These are phyloP conservation scores for Sminthurides aquaticus DNA, from an alignment of 2,888 invertebrate species.

Conservation along the genomic window DNA sequence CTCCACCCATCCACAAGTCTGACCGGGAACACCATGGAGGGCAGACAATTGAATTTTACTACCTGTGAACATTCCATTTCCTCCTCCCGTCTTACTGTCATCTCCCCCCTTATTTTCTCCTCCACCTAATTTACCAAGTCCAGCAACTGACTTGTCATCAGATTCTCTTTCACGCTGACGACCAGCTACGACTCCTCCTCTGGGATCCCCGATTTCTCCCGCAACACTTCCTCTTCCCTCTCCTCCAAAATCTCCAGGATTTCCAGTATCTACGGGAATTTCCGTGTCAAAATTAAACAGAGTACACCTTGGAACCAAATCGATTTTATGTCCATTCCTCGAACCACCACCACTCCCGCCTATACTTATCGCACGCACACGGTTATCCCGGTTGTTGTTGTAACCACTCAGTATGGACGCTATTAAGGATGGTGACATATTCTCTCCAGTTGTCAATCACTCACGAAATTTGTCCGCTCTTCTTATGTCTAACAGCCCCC, in stretches of 20 bases:
- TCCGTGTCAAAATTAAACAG: background rate
- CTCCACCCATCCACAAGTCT: no score
- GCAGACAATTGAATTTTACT: background rate
- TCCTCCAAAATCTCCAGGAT: background rate
- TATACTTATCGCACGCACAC: background rate
- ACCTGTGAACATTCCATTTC: background rate
- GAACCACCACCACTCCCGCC: background rate
- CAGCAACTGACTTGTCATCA: no score
- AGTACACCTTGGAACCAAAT: background rate
- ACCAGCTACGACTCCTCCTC: no score
- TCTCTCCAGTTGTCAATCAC: no score
- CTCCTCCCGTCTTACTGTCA: background rate
- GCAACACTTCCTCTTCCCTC: background rate
- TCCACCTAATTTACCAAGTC: no score
- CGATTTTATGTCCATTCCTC: background rate
- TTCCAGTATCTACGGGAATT: background rate
- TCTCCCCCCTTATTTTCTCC: no score
- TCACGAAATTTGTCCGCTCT: no score
- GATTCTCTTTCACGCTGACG: no score
- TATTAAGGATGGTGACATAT: background rate
- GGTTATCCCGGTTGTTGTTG: background rate
- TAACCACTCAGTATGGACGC: background rate
- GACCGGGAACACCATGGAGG: background rate
- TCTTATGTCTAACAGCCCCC: no score
- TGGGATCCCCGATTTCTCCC: background rate